Evolutionary conservation across 2,797 vertebrate species (phyloP), one percentile per base, ranked within the genome.

Genomic region (Eospalax fontanierii): DNA sequence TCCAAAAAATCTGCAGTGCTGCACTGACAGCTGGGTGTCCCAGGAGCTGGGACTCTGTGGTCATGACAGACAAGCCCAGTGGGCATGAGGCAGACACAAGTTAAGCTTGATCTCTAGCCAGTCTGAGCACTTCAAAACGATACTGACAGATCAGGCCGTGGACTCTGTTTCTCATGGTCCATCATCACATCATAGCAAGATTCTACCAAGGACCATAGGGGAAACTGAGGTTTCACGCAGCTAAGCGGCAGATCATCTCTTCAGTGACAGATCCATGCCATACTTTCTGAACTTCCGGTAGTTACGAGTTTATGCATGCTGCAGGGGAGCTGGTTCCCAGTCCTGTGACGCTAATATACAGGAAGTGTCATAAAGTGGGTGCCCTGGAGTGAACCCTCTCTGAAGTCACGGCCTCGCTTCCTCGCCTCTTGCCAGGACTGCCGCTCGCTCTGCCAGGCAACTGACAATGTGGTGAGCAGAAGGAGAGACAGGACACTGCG

Each of bases 181-280:
- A 30, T 91, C 66, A 30, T 86, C 61, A n/a, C 0, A 50, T n/a
- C 46, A 59, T 15, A 40, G n/a, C 59, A 40, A 2, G 7, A 91
- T 66, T 85, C 40, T 30, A 40, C 14, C 50, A 66, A 22, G 50
- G 57, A 85, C 78, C 93, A 85, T 92, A 66, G 38, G 90, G 90
- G 73, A 96, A 94, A 96, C 65, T 43, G 94, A 97, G 96, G 74
- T 33, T 68, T 26, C 2, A 3, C 4, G 11, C 26, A 16, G 83
- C 11, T 46, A 71, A 71, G 81, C 28, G 86, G 59, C 43, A 80
- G 65, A 50, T 68, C 70, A n/a, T 68, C 38, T 91, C 26, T 43
- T 38, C 59, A 66, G 1, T 50, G 85, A 86, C 89, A 90, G 80
- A 89, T 75, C 21, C 75, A 78, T 35, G 46, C 59, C 54, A 12